phyloP scores from a whole-genome alignment of 2,113 vertebrate species.

The Stictonetta naevosa region DNA sequence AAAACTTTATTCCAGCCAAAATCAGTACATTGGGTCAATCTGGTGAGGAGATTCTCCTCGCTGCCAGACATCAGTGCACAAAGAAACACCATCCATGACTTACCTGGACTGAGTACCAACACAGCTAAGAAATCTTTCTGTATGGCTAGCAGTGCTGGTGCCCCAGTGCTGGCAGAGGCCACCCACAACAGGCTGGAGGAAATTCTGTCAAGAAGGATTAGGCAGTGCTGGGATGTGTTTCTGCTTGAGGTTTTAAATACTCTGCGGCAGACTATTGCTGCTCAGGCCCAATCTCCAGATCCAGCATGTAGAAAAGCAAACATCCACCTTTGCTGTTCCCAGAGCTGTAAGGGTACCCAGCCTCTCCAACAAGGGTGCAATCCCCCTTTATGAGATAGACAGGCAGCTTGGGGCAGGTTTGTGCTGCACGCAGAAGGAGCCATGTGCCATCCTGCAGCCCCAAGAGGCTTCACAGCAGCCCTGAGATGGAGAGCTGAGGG shows the following conservation, averaged over 20 bases:
- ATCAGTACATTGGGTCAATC: no score
- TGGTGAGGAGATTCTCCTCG: no score
- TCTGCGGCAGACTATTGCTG: neutral
- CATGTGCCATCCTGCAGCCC: neutral
- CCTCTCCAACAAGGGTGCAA: neutral
- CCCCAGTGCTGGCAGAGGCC: neutral
- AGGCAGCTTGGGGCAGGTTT: neutral
- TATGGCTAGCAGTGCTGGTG: neutral
- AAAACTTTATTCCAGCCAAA: no score
- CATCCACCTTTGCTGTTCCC: neutral
- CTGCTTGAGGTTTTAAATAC: neutral
- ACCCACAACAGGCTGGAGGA: neutral
- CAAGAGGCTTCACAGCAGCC: neutral
- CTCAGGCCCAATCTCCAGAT: neutral
- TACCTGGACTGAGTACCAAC: neutral
- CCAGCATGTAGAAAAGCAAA: neutral
- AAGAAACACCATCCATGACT: neutral
- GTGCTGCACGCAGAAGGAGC: neutral
- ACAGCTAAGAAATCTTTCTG: neutral
- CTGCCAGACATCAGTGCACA: neutral
- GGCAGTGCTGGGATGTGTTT: neutral
- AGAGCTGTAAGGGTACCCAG: neutral
- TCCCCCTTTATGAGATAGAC: neutral
- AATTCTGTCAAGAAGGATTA: neutral
- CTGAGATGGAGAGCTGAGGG: neutral